These are phyloP conservation scores for Parascotia fuliginaria DNA, from an alignment of 2,888 invertebrate species.

Conservation along the genomic window DNA sequence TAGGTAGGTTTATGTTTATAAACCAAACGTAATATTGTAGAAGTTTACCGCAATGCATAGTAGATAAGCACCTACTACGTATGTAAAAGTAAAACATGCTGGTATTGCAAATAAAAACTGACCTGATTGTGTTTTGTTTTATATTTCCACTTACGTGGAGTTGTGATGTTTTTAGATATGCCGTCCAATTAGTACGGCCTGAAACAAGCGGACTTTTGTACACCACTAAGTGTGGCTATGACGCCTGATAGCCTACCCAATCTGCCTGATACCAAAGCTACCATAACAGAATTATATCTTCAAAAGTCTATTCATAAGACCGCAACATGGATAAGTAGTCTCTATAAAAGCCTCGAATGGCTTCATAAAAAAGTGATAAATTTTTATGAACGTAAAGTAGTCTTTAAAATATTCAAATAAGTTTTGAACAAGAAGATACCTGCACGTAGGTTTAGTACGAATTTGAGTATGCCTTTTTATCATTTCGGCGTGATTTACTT, in stretches of 20 bases:
- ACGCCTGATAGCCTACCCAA: background rate
- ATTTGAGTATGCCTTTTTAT: conserved; percentile 16
- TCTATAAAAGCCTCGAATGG: conserved; percentile 29
- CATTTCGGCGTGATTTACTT: conserved; percentile 7
- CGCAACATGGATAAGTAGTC: conserved; percentile 15
- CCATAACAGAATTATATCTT: conserved; percentile 5
- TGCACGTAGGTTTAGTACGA: conserved; percentile 32
- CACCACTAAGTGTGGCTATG: background rate
- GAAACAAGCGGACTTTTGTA: background rate
- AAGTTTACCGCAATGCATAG: no score
- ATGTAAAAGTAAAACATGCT: no score
- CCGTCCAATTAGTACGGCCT: background rate
- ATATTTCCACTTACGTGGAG: background rate
- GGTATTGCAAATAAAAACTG: background rate
- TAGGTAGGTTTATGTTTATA: no score
- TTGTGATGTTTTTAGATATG: background rate
- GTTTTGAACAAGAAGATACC: conserved; percentile 29
- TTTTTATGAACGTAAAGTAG: conserved; percentile 38
- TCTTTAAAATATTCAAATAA: conserved; percentile 46
- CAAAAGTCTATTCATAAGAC: conserved; percentile 20
- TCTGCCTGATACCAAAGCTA: background rate
- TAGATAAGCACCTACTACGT: no score
- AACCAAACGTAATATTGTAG: no score
- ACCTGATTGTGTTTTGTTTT: background rate
- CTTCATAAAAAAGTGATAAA: conserved; percentile 42